Evolutionary conservation across 2,888 invertebrate species (phyloP), one percentile per base, ranked within the genome.

Genomic region (Crocallis elinguaria): DNA sequence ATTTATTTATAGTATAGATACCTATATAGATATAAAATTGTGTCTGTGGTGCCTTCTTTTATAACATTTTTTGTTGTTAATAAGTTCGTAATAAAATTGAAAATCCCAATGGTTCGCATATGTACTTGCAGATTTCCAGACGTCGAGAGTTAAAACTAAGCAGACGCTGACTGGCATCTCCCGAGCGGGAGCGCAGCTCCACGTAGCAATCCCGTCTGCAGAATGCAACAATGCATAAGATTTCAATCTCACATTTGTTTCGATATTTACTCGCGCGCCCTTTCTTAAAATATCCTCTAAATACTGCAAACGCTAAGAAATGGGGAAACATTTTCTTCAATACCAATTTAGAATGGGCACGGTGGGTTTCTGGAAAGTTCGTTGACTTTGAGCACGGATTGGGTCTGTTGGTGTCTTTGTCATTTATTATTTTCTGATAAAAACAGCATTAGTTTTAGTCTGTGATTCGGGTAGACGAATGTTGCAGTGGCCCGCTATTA

Each of bases 211-310:
- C 77, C 79, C 80, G 80, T 88, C 84, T 82, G 87, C 86, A 84
- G 81, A 86, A 86, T 84, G 84, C 88, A 88, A 82, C 87, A 86
- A 84, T 83, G 88, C 88, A 89, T 88, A 82, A 81, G 80, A 86
- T 86, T 88, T 86, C 85, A 85, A 88, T 86, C 82, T 84, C 75
- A 82, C 79, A 76, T 84, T 82, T 80, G 77, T 75, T 77, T 75
- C 57, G 51, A 58, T 60, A 60, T 62, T 72, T 67, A 67, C 64
- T 68, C 41, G 64, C 51, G 50, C 62, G 61, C 41, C 21, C 50
- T 50, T 51, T 17, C 38, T 37, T 23, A 30, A 36, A 53, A 48
- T 48, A 12, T 33, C 21, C 42, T 27, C 27, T 32, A 25, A 53
- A 48, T 54, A 49, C 33, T 25, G 7, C 35, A 27, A 11, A 39